Evolutionary conservation across 2,113 vertebrate genomes (phyloP), one percentile per base, ranked within the genome.

Genomic region (Phalacrocorax aristotelis): DNA sequence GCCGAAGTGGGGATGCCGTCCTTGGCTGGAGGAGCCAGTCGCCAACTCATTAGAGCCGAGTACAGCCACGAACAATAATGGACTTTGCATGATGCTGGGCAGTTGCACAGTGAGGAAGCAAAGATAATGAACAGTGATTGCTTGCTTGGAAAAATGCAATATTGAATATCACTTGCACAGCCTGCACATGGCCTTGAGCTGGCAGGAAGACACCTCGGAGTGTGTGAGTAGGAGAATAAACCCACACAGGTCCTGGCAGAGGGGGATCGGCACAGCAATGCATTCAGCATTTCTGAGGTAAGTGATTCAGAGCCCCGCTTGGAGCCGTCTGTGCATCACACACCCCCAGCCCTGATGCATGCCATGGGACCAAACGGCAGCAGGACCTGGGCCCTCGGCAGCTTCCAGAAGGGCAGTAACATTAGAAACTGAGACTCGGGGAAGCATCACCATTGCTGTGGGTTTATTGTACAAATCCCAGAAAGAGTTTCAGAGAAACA

Each of bases 351-450:
- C 71, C 34, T 9, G 0, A 4, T 10, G 40, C 8, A 7, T 9
- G 15, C 22, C 0, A 0, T 18, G 58, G 54, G 11, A 38, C 61
- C 1, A 0, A 40, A 34, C 2, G 2, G 84, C 81, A 89, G 42
- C 6, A 1, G 48, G 60, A 51, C 16, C 36, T 2, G 9, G 40
- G 74, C 74, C 60, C 64, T 57, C 5, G 0, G 46, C n/a, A 69
- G 21, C 78, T 57, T 78, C 64, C 83, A 85, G 65, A 54, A 48
- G 17, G 16, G 71, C 51, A 42, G 27, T 23, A 44, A 88, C 90
- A 90, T 23, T 10, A 74, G 61, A 51, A 75, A 30, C 58, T 6
- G 52, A 76, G 77, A 13, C 13, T 22, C 3, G 1, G 25, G 52
- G 36, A 62, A 68, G 51, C 72, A 64, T 70, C 69, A 17, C 42